Evolutionary conservation across 2,888 invertebrate species (phyloP), one percentile per base, ranked within the genome.

Genomic region (Drosophila fulvimacula): DNA sequence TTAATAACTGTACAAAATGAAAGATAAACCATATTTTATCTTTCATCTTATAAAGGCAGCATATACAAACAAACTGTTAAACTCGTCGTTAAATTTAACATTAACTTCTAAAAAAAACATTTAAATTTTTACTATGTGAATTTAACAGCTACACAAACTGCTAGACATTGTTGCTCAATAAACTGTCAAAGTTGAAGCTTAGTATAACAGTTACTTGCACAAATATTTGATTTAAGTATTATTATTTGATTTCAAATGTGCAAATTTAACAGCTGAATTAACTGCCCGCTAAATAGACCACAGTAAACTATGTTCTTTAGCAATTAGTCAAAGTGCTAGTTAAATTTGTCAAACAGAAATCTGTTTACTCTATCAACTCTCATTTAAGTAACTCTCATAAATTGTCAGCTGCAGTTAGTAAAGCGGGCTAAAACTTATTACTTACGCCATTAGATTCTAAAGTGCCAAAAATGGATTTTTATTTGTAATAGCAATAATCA

Each of bases 401-500:
- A 30, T 36, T 15, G 21, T 21, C 10, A 30, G 34, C 17, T 27
- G 13, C 4, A 49, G 19, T 27, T 27, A 13, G n/a, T 5, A 11
- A 21, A 30, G 17, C 38, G 30, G 7, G 21, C 44, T 17, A 38
- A 27, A n/a, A 34, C 21, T 48, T 21, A 4, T 49, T 34, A 6
- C 24, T 36, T n/a, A 30, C 17, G 5, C 15, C 19, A 59, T 59
- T 15, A 19, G 38, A 51, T n/a, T 39, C 24, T 39, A 9, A 51
- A 59, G 52, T 51, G 58, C 52, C 13, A 17, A 24, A 52, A 55
- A 46, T 57, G 51, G 32, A 42, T 46, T 49, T 48, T 27, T 17
- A 30, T 41, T 49, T 41, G 34, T 41, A 39, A 21, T 56, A 41
- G 21, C 30, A 39, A 21, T 56, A 36, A 36, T 21, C 27, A 30